Base-by-base conservation (phyloP, 2,888 invertebrate genomes). In the Neoitamus cyanurus region DNA sequence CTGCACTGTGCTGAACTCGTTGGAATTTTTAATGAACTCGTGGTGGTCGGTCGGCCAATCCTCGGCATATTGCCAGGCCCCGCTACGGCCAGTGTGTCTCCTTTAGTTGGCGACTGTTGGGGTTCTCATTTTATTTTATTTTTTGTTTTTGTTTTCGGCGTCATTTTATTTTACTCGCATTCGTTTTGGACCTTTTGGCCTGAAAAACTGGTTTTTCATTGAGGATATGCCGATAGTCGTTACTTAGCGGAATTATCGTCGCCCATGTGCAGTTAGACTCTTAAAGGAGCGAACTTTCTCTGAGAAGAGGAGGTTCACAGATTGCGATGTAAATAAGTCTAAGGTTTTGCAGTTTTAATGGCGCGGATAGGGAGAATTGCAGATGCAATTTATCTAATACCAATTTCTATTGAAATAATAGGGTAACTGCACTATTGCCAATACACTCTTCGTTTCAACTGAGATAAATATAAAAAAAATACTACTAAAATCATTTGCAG, bases 21-120 rank as follows among this genome's bases (percentile, higher is more conserved):
- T 36, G 73, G 73, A 73, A 73, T 73, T 73, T 36, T 73, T 73
- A 73, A 73, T 73, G 73, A 73, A 73, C 73, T 73, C 73, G 73
- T 73, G 58, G 58, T 58, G 20, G 58, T 58, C 58, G 58, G 25
- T 58, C 58, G 25, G 25, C 58, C 58, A 58, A 58, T 58, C 58
- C 58, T 25, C 58, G 58, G 6, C 58, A 20, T 58, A 36, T 73
- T 36, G 36, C 73, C 73, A 36, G 73, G 34, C 31, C 30, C 73
- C 36, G 36, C 73, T 15, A 34, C n/a, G 73, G 20, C 20, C 73
- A 73, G 73, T 36, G 36, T 73, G 73, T 73, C 73, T 73, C 70
- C 30, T 70, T 30, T n/a, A 5, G 20, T n/a, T 31, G 72, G 31
- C 30, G 15, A 72, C 34, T 34, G 4, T 72, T 15, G 7, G n/a